These are phyloP conservation scores for Xenentodon cancila DNA, from an alignment of 2,797 vertebrate genomes.

Conservation along the genomic window DNA sequence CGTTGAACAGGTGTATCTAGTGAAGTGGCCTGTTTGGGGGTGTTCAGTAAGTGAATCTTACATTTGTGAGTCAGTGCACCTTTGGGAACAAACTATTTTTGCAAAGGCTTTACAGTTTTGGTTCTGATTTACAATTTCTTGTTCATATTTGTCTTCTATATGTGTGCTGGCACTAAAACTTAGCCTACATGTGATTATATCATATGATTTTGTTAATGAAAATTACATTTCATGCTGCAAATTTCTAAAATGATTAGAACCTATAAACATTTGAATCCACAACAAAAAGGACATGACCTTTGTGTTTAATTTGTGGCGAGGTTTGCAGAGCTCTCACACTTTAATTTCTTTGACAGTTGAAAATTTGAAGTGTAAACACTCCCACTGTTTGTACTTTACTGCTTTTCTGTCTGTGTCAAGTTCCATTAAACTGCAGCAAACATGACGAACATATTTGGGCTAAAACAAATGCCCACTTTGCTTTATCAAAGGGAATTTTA, in stretches of 20 bases:
- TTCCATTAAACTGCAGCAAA: background rate
- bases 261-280: background rate
- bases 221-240: background rate
- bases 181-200: background rate
- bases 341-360: constrained; percentile 20
- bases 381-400: constrained; percentile 17
- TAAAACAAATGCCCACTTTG: constrained; percentile 6
- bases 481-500: constrained; percentile 9
- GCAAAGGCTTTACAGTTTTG: too few species aligned
- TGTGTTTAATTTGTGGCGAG: background rate
- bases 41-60: too few species aligned
- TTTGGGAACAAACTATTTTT: too few species aligned
- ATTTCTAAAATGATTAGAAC: background rate
- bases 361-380: constrained; percentile 22
- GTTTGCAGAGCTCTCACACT: background rate
- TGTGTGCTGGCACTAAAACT: background rate
- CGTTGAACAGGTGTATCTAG: too few species aligned
- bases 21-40: too few species aligned
- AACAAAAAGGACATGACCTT: background rate
- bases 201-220: background rate
- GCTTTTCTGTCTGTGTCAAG: constrained; percentile 1
- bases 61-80: too few species aligned
- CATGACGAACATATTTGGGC: background rate
- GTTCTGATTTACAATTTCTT: background rate
- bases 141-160: background rate